phyloP scores from a whole-genome alignment of 2,113 vertebrate species.

The Hydrolagus affinis region DNA sequence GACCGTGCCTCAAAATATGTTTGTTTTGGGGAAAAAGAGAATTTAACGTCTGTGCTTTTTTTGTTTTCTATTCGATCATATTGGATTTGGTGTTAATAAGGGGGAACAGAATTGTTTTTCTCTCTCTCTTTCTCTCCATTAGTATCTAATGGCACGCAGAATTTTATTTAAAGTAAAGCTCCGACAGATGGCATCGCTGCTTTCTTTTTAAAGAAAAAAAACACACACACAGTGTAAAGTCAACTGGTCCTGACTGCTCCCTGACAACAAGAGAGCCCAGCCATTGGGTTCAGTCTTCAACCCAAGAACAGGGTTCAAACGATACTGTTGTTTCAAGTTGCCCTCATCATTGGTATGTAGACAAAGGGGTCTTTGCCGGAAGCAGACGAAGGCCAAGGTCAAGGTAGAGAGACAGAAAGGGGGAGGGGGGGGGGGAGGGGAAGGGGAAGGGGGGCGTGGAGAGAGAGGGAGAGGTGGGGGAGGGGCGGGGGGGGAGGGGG shows the following conservation, averaged over 20 bases:
- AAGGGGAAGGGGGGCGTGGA: slow-evolving; percentile 59
- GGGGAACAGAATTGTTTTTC: no score
- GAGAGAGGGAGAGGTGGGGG: slow-evolving; percentile 46
- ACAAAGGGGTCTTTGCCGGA: slow-evolving; percentile 52
- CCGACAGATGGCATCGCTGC: background rate
- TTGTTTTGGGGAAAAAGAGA: no score
- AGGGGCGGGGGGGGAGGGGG: background rate
- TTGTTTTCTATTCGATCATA: no score
- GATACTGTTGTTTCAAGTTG: slow-evolving; percentile 17
- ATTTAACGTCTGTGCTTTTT: no score
- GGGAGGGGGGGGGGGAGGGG: slow-evolving; percentile 47
- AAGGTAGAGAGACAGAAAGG: slow-evolving; percentile 53
- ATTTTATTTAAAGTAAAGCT: background rate
- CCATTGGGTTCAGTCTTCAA: background rate
- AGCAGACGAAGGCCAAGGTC: slow-evolving; percentile 65
- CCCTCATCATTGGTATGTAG: slow-evolving; percentile 22
- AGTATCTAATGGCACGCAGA: no score
- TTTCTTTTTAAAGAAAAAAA: background rate
- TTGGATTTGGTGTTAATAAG: no score
- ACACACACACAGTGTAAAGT: background rate
- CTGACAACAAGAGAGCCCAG: background rate
- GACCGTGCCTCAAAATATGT: no score
- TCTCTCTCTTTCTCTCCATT: no score
- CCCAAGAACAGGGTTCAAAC: background rate
- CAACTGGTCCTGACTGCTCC: background rate